phyloP scores from a whole-genome alignment of 1,140 invertebrate species.

The Danaus plexippus region DNA sequence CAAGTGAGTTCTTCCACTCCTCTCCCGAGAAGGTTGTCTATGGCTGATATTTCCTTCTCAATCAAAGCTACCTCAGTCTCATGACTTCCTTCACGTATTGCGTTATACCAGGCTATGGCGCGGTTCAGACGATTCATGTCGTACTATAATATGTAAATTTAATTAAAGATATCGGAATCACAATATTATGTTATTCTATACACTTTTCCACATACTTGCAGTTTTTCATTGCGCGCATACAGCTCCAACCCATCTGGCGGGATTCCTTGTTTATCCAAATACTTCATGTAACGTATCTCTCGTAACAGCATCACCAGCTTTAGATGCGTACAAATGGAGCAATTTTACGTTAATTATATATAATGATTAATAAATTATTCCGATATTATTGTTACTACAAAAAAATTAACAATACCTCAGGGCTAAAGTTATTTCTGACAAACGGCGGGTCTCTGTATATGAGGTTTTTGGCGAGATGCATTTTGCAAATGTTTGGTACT shows the following conservation, averaged over 20 bases:
- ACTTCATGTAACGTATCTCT: conserved; percentile 77
- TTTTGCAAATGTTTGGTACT: conserved; percentile 48
- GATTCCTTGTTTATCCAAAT: conserved; percentile 71
- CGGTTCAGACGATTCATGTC: conserved; percentile 69
- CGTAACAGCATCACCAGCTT: conserved; percentile 69
- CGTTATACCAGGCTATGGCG: conserved; percentile 77
- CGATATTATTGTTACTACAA: background rate
- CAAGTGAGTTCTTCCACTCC: conserved; percentile 78
- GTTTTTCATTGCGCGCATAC: conserved; percentile 70
- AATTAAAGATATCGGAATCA: conserved; percentile 1
- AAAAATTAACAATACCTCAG: conserved; percentile 38
- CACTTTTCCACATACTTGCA: conserved; percentile 48
- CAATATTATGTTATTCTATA: background rate
- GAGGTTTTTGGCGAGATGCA: conserved; percentile 53
- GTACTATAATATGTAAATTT: conserved; percentile 32
- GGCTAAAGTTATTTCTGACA: conserved; percentile 60
- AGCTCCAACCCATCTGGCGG: conserved; percentile 73
- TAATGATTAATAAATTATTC: too few species aligned
- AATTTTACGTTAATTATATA: too few species aligned
- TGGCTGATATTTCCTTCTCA: conserved; percentile 74
- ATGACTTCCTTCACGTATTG: conserved; percentile 76
- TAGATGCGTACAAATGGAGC: too few species aligned
- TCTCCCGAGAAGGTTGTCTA: conserved; percentile 76
- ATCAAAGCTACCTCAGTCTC: conserved; percentile 80
- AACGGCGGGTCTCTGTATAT: conserved; percentile 61